Base-by-base conservation (phyloP, 2,797 vertebrate species). In the Myiothlypis coronata region DNA sequence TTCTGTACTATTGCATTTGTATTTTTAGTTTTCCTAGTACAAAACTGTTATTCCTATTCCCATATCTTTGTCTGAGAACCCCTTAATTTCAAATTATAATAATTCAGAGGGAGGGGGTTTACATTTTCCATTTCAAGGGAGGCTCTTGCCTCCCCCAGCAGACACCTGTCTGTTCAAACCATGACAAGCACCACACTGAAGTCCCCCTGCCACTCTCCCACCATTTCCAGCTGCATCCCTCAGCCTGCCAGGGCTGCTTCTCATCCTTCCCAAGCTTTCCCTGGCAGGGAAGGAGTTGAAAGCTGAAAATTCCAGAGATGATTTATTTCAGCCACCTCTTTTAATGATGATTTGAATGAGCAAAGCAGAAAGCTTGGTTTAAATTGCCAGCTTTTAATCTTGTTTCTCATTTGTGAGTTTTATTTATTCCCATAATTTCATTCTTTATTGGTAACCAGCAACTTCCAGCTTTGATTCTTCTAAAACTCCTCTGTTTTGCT, bases 361-460 rank as follows among this genome's bases (percentile, higher is more conserved):
- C 56, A 85, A 77, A 83, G 56, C 35, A 63, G 61, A 88, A 90
- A 83, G 17, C 37, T 70, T 44, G 27, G 23, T 77, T 87, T 60
- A 47, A 92, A 56, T 23, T 34, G 69, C 70, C 55, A 24, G 17
- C 34, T 92, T 80, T 89, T 80, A 79, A 91, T 82, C 92, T 85
- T 35, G 47, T 47, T 93, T 69, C 89, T 74, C 71, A 50, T 91
- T 77, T 92, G 69, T 60, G 56, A 0, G 0, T 74, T 90, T 81
- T 84, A 89, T 84, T 89, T 89, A 32, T 61, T 56, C 50, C 44
- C 63, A 67, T 63, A 63, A 47, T 61, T 55, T 3, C 0, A 37
- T 71, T 68, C 20, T 57, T 77, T 30, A 26, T 56, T 78, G 61
- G 65, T 57, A 83, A 55, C 46, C 18, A 47, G 41, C 39, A 53